Evolutionary conservation across 1,140 invertebrate genomes (phyloP), one percentile per base, ranked within the genome.

Genomic region (Musca domestica): DNA sequence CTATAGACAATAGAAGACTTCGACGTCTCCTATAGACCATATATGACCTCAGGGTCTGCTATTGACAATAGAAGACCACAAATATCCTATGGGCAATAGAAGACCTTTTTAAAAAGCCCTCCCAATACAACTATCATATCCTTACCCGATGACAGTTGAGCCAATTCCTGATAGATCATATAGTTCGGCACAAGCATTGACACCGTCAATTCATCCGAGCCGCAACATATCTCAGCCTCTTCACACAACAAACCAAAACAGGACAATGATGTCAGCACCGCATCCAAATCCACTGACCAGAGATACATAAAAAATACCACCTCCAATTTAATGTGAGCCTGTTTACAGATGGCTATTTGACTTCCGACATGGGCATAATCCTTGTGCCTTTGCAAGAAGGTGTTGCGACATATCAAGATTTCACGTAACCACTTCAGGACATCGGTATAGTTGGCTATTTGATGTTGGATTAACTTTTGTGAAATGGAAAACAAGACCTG

Each of bases 221-320:
- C 93, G 83, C 93, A 96, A 27, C 95, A 87, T 69, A 98, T 98
- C 75, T 98, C 96, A 0, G 95, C 95, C 84, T 98, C 96, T 84
- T 98, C 94, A 83, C 95, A 98, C 1, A 98, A 85, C 51, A 98
- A 84, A 54, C 92, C 90, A 84, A 98, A 98, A 82, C 96, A 98
- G 2, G 95, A 98, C 89, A 98, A 95, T 0, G 95, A 91, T 3
- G 96, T 94, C 15, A 97, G 84, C 15, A 98, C 95, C 15, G 95
- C 94, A 78, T 98, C 96, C 80, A 97, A 94, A 81, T 99, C 96
- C 70, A 97, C 95, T 70, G 94, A 96, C 97, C 97, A 99, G 25
- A 99, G 85, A 79, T 98, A 98, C 91, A 98, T 97, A 78, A 98
- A 96, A 83, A 98, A 97, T 25, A 98, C 96, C 75, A 98, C 94